phyloP scores from a whole-genome alignment of 2,888 invertebrate species.

The Cloeon dipterum region DNA sequence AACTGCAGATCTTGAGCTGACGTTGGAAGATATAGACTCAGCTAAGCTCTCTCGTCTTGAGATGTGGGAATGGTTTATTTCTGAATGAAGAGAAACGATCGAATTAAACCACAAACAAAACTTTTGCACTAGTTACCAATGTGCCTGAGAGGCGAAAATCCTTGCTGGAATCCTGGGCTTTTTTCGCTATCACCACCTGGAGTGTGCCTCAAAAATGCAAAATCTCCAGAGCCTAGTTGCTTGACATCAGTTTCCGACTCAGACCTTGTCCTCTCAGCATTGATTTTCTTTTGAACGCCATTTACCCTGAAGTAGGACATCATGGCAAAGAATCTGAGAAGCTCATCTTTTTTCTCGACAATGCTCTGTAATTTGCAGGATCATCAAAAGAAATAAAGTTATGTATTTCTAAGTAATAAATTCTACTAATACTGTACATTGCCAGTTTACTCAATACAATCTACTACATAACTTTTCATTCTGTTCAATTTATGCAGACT shows the following conservation, averaged over 20 bases:
- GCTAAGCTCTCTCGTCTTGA: background rate
- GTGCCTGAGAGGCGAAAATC: background rate
- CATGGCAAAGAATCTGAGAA: too few relatives aligned
- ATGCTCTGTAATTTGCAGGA: too few relatives aligned
- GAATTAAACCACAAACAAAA: background rate
- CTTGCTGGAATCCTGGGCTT: background rate
- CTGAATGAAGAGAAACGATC: too few relatives aligned
- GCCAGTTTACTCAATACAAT: background rate
- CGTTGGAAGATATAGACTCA: background rate
- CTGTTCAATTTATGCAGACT: background rate
- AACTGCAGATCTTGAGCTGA: background rate
- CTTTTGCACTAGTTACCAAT: background rate
- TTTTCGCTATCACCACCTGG: background rate
- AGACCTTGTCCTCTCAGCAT: too few relatives aligned
- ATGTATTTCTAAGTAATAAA: too few relatives aligned
- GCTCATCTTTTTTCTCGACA: too few relatives aligned
- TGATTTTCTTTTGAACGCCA: too few relatives aligned
- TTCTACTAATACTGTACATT: too few relatives aligned
- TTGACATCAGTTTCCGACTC: too few relatives aligned
- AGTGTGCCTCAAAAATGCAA: background rate
- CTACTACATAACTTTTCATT: background rate
- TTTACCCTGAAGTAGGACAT: too few relatives aligned
- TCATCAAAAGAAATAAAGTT: too few relatives aligned
- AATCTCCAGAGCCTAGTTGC: too few relatives aligned
- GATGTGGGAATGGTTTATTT: background rate